These are phyloP conservation scores for Puffinus mauretanicus DNA, from an alignment of 2,113 vertebrate genomes.

Conservation along the genomic window DNA sequence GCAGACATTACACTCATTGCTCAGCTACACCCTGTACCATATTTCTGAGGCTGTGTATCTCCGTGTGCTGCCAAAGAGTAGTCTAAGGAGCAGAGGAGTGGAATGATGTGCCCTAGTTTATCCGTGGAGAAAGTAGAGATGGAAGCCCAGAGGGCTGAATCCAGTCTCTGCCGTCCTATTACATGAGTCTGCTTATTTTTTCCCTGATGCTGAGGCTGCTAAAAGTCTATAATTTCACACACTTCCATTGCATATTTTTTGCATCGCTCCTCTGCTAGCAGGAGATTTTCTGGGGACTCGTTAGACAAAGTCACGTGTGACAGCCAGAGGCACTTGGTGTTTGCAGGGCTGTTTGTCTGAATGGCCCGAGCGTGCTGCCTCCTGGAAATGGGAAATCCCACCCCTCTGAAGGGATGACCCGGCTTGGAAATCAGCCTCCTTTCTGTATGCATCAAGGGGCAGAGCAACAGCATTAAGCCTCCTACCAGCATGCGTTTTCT, in stretches of 20 bases:
- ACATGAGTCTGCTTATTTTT: background rate
- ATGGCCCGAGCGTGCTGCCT: accelerated
- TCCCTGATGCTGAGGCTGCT: background rate
- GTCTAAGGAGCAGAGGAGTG: background rate
- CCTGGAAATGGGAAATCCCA: background rate
- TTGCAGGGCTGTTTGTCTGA: background rate
- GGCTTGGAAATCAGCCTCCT: background rate
- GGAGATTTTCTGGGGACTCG: background rate
- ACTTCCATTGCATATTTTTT: background rate
- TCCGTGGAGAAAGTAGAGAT: background rate
- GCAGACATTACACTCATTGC: background rate
- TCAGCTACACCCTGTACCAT: background rate
- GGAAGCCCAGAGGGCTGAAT: background rate
- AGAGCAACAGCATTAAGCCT: background rate
- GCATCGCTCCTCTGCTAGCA: background rate
- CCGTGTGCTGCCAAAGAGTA: background rate
- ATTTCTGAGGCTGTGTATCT: background rate
- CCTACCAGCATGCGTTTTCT: background rate
- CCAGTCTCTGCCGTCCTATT: background rate
- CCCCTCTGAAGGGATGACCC: background rate
- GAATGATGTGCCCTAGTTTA: background rate
- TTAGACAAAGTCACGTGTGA: background rate
- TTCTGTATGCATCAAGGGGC: background rate
- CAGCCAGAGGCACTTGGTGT: background rate
- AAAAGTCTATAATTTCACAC: background rate